A percentile compares a stretch with the other conserved stretches of the same genome.
Conservation (phyloP, 2,888 invertebrate genomes). For the Rhagonycha fulva region DNA sequence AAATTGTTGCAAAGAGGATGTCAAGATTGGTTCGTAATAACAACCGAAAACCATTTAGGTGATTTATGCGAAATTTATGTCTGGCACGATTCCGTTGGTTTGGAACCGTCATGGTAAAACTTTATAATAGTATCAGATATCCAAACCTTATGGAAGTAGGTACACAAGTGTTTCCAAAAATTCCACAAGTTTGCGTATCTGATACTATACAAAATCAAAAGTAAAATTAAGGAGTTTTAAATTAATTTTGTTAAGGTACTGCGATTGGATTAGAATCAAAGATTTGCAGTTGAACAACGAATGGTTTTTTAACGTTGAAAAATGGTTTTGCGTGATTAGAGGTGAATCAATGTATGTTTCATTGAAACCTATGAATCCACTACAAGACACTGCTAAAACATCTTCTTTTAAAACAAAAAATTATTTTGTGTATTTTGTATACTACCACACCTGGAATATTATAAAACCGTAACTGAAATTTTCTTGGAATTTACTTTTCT, state of each 20-base stretch:
- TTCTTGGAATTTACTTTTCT: too few species aligned
- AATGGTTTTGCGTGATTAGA: constrained; percentile 28
- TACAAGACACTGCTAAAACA: background rate
- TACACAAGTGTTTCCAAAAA: constrained; percentile 13
- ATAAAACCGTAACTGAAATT: background rate
- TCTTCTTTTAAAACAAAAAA: background rate
- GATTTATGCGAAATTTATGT: constrained; percentile 27
- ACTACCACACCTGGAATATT: background rate
- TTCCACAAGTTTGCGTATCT: too few species aligned
- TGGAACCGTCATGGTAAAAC: constrained; percentile 36
- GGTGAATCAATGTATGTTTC: background rate
- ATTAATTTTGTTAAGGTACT: constrained; percentile 23
- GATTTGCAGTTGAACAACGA: constrained; percentile 32
- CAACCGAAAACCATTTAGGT: constrained; percentile 30
- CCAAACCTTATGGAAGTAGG: constrained; percentile 17
- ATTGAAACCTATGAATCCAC: constrained; percentile 1
- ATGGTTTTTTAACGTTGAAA: constrained; percentile 31
- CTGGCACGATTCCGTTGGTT: constrained; percentile 37
- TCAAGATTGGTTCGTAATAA: constrained; percentile 34
- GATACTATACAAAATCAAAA: too few species aligned
- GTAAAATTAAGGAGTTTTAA: constrained; percentile 11
- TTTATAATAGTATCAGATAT: constrained; percentile 27
- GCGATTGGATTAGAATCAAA: constrained; percentile 31
- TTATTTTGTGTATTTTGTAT: background rate
- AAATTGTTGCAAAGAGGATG: constrained; percentile 32